A percentile compares a stretch with the other conserved stretches of the same genome.
phyloP scores from a whole-genome alignment of 2,113 vertebrate genomes.

The Heliornis fulica region DNA sequence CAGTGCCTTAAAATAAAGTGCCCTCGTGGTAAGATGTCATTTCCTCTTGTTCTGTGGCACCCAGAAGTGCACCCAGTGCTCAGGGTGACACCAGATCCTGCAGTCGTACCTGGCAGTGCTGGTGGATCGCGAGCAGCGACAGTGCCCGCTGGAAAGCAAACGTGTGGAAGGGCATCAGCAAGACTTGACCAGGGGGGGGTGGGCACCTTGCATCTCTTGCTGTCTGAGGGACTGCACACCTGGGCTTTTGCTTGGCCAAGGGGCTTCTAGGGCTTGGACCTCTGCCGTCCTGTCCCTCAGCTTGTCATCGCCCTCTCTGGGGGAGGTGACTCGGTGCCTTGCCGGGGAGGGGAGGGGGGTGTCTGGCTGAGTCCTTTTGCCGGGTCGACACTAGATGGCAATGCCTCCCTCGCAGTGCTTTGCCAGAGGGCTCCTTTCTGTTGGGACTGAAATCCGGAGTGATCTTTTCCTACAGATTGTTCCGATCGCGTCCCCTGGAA shows the following conservation, averaged over 20 bases:
- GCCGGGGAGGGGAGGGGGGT: too few relatives aligned
- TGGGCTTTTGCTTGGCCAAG: accelerated
- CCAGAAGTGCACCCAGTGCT: too few relatives aligned
- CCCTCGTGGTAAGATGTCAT: neutral
- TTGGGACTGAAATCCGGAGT: neutral
- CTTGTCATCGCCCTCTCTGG: too few relatives aligned
- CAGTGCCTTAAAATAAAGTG: neutral
- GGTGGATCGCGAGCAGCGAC: too few relatives aligned
- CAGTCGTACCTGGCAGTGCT: too few relatives aligned
- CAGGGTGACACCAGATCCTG: too few relatives aligned
- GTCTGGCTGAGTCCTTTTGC: neutral
- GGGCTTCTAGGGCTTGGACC: neutral
- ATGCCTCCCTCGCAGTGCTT: neutral
- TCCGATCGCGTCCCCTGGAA: neutral
- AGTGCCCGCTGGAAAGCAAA: neutral
- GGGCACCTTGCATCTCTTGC: accelerated
- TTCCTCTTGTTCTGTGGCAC: too few relatives aligned
- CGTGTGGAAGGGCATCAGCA: accelerated
- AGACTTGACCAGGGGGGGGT: neutral
- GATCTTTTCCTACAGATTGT: neutral
- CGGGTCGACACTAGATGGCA: slow-evolving; percentile 42
- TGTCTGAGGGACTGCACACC: too few relatives aligned
- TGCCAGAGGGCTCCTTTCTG: neutral
- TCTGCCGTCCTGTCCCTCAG: too few relatives aligned
- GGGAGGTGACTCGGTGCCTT: too few relatives aligned